Evolutionary conservation across 2,797 vertebrate species (phyloP).

Genomic region (Ctenopoma multispine): DNA sequence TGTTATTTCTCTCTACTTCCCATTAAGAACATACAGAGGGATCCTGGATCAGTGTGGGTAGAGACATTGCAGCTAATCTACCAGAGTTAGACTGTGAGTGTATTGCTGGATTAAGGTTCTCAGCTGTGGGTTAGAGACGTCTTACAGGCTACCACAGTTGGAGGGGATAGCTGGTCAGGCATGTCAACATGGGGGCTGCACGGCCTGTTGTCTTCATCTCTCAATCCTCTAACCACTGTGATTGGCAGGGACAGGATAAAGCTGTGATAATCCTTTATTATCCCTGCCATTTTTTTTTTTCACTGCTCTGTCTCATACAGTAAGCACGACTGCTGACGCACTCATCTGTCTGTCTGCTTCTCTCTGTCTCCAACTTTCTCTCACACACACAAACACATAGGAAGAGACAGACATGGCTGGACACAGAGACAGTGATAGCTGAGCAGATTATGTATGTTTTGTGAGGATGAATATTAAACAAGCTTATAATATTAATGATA

Average conservation of each 20-base stretch:
- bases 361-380: conserved; percentile 17
- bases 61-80: conserved; percentile 61
- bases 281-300: conserved; percentile 61
- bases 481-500: neutral
- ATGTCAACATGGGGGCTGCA: conserved; percentile 41
- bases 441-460: conserved; percentile 8
- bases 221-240: conserved; percentile 51
- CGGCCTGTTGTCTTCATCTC: conserved; percentile 55
- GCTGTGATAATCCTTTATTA: conserved; percentile 75
- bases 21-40: conserved; percentile 34
- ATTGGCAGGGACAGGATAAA: conserved; percentile 67
- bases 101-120: conserved; percentile 65
- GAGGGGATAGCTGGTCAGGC: conserved; percentile 57
- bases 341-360: conserved; percentile 30
- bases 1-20: conserved; percentile 5
- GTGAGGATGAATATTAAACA: neutral
- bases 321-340: conserved; percentile 39
- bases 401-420: neutral
- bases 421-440: neutral
- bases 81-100: conserved; percentile 41
- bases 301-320: conserved; percentile 39
- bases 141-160: conserved; percentile 55
- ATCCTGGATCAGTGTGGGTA: conserved; percentile 51
- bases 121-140: conserved; percentile 55
- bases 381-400: neutral